These are phyloP conservation scores for Tipula lateralis DNA, from an alignment of 2,888 invertebrate species.

Conservation along the genomic window DNA sequence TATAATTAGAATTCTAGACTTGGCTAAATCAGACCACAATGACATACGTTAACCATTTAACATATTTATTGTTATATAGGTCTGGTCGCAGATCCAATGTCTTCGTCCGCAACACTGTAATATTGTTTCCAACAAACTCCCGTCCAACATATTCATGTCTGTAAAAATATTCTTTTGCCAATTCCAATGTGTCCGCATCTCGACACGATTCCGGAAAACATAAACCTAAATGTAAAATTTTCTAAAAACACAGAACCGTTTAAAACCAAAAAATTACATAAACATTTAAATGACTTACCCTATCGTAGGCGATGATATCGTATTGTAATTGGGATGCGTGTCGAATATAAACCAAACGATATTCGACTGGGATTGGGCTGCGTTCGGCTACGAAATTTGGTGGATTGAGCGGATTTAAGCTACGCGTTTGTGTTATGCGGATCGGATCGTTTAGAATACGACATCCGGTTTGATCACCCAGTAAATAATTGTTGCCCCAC, in stretches of 20 bases:
- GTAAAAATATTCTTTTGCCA: slow-evolving; percentile 24
- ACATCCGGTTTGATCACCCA: slow-evolving; percentile 48
- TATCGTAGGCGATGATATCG: slow-evolving; percentile 30
- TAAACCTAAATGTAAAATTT: slow-evolving; percentile 35
- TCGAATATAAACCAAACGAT: slow-evolving; percentile 29
- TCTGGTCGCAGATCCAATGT: neutral
- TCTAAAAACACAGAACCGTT: slow-evolving; percentile 31
- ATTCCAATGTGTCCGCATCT: slow-evolving; percentile 31
- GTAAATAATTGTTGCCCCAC: slow-evolving; percentile 51
- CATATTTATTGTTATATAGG: neutral
- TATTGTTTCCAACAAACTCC: neutral
- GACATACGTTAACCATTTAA: neutral
- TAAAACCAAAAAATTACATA: neutral
- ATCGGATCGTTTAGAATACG: slow-evolving; percentile 33
- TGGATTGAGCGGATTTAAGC: neutral
- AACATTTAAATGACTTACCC: slow-evolving; percentile 9
- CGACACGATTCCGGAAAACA: slow-evolving; percentile 35
- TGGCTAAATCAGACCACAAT: neutral
- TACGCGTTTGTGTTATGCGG: neutral
- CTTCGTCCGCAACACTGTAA: neutral
- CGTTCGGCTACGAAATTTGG: slow-evolving; percentile 29
- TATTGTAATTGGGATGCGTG: slow-evolving; percentile 30
- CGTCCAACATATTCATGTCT: neutral
- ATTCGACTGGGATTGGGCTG: slow-evolving; percentile 31
- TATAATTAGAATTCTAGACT: neutral